Conservation (phyloP, 2,888 invertebrate genomes). For the Lepetodrilus schrolli region DNA sequence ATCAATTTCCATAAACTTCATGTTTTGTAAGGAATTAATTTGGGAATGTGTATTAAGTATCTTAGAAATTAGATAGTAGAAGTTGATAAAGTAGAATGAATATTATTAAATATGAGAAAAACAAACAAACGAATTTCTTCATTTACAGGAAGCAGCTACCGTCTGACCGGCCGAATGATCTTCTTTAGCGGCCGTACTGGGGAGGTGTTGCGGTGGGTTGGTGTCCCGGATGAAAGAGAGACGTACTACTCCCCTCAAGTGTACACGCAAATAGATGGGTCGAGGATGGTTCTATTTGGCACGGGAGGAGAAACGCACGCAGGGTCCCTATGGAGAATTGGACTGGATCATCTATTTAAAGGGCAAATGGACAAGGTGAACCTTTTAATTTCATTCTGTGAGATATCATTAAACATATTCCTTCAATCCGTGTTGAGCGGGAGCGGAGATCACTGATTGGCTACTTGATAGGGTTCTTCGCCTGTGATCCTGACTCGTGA, state of each 20-base stretch:
- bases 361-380: slow-evolving; percentile 74
- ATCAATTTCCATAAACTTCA: too few relatives aligned
- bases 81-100: too few relatives aligned
- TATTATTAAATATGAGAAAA: too few relatives aligned
- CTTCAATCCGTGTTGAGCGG: too few relatives aligned
- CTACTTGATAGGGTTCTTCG: too few relatives aligned
- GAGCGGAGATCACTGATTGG: too few relatives aligned
- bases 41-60: too few relatives aligned
- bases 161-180: slow-evolving; percentile 81
- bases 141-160: slow-evolving; percentile 71
- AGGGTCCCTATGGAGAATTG: slow-evolving; percentile 82
- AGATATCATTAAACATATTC: too few relatives aligned
- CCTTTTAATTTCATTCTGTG: too few relatives aligned
- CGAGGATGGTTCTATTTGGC: slow-evolving; percentile 81
- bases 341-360: slow-evolving; percentile 77
- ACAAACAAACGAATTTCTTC: background rate
- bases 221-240: slow-evolving; percentile 81
- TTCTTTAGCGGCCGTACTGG: slow-evolving; percentile 84
- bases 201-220: slow-evolving; percentile 78
- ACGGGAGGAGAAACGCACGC: slow-evolving; percentile 84
- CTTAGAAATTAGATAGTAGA: too few relatives aligned
- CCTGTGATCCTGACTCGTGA: too few relatives aligned
- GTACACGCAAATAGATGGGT: slow-evolving; percentile 73
- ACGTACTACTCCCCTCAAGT: slow-evolving; percentile 85
- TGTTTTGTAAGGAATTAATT: too few relatives aligned